Evolutionary conservation across 2,888 invertebrate species (phyloP).

Genomic region (Heliconius erato): DNA sequence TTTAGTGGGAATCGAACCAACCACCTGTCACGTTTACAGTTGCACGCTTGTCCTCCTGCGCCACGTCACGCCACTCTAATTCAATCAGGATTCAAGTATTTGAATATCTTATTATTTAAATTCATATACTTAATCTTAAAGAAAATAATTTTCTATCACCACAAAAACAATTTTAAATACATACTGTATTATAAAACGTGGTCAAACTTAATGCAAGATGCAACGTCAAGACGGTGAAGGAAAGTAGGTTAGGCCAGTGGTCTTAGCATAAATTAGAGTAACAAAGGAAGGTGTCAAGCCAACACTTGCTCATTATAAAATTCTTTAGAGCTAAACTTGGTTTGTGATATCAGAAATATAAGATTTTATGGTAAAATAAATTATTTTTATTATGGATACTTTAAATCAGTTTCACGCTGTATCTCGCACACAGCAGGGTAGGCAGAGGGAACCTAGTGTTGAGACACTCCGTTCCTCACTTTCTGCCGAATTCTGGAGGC

Average conservation of each 20-base stretch:
- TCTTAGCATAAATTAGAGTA: conserved; percentile 17
- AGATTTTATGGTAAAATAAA: not conserved
- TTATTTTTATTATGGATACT: not conserved
- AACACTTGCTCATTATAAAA: conserved; percentile 24
- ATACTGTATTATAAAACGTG: conserved; percentile 3
- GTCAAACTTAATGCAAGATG: conserved; percentile 11
- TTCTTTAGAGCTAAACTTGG: conserved; percentile 1
- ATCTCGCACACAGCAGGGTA: too few species aligned
- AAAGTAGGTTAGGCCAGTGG: conserved; percentile 20
- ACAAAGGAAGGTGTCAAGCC: conserved; percentile 24
- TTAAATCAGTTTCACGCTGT: too few species aligned
- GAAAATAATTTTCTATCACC: not conserved
- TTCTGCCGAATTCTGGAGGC: too few species aligned
- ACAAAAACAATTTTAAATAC: not conserved
- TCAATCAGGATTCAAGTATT: too few species aligned
- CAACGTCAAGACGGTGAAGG: conserved; percentile 9
- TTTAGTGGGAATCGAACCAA: too few species aligned
- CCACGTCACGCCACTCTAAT: too few species aligned
- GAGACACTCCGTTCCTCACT: too few species aligned
- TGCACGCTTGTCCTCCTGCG: too few species aligned
- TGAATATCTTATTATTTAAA: too few species aligned
- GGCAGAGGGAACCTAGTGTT: too few species aligned
- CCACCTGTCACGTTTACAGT: too few species aligned
- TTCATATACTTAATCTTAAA: too few species aligned
- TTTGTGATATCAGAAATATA: not conserved